These are phyloP conservation scores for Oncorhynchus gorbuscha DNA, from an alignment of 2,113 vertebrate species.

Conservation along the genomic window DNA sequence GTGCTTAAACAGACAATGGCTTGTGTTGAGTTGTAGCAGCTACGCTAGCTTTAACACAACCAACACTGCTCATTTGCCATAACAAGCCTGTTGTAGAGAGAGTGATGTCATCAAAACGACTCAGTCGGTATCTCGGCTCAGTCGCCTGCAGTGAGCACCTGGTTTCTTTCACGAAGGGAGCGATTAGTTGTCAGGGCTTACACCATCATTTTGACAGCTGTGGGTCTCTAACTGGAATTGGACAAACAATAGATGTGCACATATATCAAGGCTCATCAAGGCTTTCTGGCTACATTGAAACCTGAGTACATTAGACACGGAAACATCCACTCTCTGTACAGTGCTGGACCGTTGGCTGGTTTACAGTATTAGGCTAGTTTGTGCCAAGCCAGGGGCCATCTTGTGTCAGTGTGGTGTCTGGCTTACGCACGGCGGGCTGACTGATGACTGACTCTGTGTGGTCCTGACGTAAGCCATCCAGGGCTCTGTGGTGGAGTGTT, in stretches of 20 bases:
- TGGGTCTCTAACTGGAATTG: conserved; percentile 53
- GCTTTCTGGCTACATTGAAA: neutral
- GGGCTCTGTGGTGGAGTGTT: conserved; percentile 52
- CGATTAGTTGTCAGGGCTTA: conserved; percentile 51
- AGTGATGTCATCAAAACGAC: conserved; percentile 61
- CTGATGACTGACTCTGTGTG: conserved; percentile 61
- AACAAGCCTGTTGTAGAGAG: conserved; percentile 19
- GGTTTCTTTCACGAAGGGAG: conserved; percentile 63
- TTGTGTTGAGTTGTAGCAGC: neutral
- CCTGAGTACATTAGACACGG: neutral
- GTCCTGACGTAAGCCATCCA: conserved; percentile 64
- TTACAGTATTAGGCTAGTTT: neutral
- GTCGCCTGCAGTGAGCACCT: conserved; percentile 64
- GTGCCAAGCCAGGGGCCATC: conserved; percentile 59
- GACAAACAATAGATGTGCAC: conserved; percentile 50
- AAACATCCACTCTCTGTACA: neutral
- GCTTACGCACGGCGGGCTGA: conserved; percentile 47
- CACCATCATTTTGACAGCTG: conserved; percentile 47
- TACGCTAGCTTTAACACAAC: neutral
- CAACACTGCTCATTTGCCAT: conserved; percentile 2
- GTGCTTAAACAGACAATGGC: conserved; percentile 56
- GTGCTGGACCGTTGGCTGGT: neutral
- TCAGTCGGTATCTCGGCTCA: conserved; percentile 48
- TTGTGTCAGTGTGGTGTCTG: conserved; percentile 32
- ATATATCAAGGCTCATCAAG: neutral